phyloP scores from a whole-genome alignment of 2,113 vertebrate species.

The Thunnus thynnus region DNA sequence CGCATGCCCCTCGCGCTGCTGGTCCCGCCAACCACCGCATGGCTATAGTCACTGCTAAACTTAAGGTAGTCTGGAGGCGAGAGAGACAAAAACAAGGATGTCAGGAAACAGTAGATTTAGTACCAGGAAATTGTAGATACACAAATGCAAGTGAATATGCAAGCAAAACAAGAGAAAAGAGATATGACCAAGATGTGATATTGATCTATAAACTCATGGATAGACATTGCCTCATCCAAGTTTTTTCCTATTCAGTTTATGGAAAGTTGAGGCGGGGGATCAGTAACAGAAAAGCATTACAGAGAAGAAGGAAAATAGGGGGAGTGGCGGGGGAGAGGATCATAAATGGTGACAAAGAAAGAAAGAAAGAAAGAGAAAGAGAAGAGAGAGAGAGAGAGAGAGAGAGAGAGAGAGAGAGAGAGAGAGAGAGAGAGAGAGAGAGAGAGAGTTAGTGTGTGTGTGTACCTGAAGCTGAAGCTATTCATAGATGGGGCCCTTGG shows the following conservation, averaged over 20 bases:
- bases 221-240: no score
- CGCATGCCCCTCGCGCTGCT: constrained; percentile 81
- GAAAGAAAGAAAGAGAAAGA: not conserved
- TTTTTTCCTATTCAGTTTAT: not conserved
- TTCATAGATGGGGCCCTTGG: constrained; percentile 50
- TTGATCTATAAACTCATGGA: no score
- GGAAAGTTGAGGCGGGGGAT: constrained; percentile 9
- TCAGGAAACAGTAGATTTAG: not conserved
- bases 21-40: constrained; percentile 80
- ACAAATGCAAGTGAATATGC: not conserved
- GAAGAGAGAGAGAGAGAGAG: not conserved
- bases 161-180: not conserved
- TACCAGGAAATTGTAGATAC: not conserved
- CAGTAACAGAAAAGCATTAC: not conserved
- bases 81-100: constrained; percentile 1
- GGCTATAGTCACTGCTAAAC: constrained; percentile 90
- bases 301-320: not conserved
- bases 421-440: not conserved
- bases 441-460: not conserved
- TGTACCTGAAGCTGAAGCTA: constrained; percentile 66
- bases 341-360: not conserved
- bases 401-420: not conserved
- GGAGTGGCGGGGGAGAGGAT: not conserved
- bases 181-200: not conserved
- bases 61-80: constrained; percentile 86